Percentiles rank a stretch among this genome's conserved stretches.
Conservation (phyloP, 2,888 invertebrate genomes). For the Camptogramma bilineatum region DNA sequence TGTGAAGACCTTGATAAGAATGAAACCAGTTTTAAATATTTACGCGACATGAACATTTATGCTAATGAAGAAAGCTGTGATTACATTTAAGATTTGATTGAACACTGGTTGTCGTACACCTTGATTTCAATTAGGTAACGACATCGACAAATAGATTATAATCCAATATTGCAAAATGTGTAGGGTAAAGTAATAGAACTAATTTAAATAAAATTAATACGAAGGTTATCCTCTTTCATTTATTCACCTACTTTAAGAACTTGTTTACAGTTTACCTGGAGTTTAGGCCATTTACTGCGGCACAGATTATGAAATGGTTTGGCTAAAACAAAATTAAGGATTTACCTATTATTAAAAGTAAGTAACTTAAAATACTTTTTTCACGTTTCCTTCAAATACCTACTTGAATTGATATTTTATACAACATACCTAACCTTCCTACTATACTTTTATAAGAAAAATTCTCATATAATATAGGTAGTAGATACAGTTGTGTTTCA, state of each 20-base stretch:
- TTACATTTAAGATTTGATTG: background rate
- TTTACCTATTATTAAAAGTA: too few relatives aligned
- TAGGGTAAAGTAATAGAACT: background rate
- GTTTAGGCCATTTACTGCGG: too few relatives aligned
- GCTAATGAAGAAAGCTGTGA: conserved; percentile 22
- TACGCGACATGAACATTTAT: conserved; percentile 21
- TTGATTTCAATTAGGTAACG: conserved; percentile 19
- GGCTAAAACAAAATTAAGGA: too few relatives aligned
- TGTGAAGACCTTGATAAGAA: conserved; percentile 6
- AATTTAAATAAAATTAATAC: conserved; percentile 2
- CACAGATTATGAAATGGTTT: too few relatives aligned
- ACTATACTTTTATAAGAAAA: too few relatives aligned
- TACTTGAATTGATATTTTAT: too few relatives aligned
- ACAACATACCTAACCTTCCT: too few relatives aligned
- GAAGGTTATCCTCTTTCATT: conserved; percentile 9
- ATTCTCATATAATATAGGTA: too few relatives aligned
- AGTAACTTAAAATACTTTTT: too few relatives aligned
- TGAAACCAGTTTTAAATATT: conserved; percentile 11
- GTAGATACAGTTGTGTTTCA: too few relatives aligned
- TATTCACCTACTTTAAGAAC: background rate
- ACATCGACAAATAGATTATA: conserved; percentile 3
- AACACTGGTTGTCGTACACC: conserved; percentile 16
- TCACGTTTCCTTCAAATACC: too few relatives aligned
- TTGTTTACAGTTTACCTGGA: background rate
- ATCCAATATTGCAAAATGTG: background rate